phyloP scores from a whole-genome alignment of 2,888 invertebrate genomes.

The Omphaloscelis lunosa region DNA sequence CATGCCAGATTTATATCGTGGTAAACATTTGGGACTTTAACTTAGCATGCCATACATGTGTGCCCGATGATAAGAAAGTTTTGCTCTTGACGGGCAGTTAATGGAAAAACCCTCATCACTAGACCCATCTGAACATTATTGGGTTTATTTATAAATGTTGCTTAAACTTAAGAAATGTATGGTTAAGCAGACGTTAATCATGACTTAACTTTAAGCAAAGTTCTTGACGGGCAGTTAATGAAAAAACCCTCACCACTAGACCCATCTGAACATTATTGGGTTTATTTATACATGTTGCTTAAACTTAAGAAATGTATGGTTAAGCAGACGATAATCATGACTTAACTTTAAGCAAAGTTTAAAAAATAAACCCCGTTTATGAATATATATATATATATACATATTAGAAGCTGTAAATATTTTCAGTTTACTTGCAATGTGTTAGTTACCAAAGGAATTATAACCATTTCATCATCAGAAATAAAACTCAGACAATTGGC shows the following conservation, averaged over 20 bases:
- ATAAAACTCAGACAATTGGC: slow-evolving; percentile 43
- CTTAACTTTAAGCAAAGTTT: not conserved
- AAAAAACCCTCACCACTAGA: too few relatives aligned
- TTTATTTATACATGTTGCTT: too few relatives aligned
- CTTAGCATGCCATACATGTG: not conserved
- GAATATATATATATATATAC: not conserved
- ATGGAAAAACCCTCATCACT: too few relatives aligned
- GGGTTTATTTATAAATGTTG: not conserved
- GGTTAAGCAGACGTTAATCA: too few relatives aligned
- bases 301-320: not conserved
- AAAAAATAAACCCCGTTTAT: not conserved
- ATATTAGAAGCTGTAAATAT: not conserved
- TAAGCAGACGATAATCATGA: too few relatives aligned
- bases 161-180: not conserved
- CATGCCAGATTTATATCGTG: not conserved
- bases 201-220: too few relatives aligned
- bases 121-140: not conserved
- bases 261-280: not conserved
- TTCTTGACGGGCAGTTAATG: not conserved
- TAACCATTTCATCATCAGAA: not conserved
- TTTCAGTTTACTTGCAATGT: not conserved
- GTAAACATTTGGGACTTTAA: not conserved
- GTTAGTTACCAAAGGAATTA: not conserved
- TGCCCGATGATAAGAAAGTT: not conserved
- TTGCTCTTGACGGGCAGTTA: not conserved